Evolutionary conservation across 2,888 invertebrate genomes (phyloP), one percentile per base, ranked within the genome.

Genomic region (Xylota segnis): DNA sequence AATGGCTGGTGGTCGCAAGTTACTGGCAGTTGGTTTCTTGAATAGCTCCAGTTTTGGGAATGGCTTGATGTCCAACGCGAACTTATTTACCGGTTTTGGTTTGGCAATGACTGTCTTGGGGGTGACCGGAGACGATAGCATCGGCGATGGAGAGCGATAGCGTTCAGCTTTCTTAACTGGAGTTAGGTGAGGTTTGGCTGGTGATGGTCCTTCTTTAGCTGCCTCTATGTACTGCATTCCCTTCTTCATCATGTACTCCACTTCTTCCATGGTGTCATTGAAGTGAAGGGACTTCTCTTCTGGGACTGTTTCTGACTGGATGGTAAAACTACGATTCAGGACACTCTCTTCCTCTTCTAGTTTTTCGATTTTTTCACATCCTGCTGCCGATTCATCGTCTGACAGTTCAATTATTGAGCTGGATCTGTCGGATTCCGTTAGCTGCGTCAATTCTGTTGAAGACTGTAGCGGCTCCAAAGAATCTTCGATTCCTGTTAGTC

Each of bases 261-360:
- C 92, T 88, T 93, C 92, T 89, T 93, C 93, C 74, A 93, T 90
- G 3, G 93, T 93, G 83, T 93, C 91, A 83, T 93, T 92, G 61
- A 93, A 93, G 45, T 91, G 89, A 9, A 90, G 84, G 0, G 91
- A 91, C 2, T 84, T 79, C 12, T 88, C 87, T 6, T 78, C 81
- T 0, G 79, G 72, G 1, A 4, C 37, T 10, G 76, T 63, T 37
- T 9, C 58, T 0, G 68, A 45, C 32, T 79, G 43, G 0, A 75
- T 65, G 0, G 81, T 84, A 12, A 84, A 84, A 32, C 84, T 84
- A n/a, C 70, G 75, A 52, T 84, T 81, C 0, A 84, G 58, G 2
- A 34, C 52, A 14, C 14, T 56, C 14, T 50, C 14, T 5, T 14
- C 58, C 1, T 66, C 10, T 18, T 47, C 47, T 0, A 63, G 40